Conservation (phyloP, 2,888 invertebrate species). For the Entomobrya multifasciata region DNA sequence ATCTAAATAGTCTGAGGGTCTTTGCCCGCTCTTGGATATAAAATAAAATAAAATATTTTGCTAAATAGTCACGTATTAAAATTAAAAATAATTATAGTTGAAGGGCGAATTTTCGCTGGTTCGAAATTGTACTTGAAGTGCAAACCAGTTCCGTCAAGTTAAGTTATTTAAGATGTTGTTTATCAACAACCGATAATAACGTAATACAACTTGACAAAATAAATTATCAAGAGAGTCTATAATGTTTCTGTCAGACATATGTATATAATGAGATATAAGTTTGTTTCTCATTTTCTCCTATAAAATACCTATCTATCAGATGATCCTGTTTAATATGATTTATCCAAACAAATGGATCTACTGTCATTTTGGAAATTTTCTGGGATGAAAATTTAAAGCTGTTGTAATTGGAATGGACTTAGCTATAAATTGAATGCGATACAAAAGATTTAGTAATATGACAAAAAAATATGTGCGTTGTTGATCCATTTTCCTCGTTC, state of each 20-base stretch:
- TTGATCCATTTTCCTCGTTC: not conserved
- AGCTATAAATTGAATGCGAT: conserved; percentile 20
- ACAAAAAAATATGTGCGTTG: not conserved
- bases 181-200: conserved; percentile 31
- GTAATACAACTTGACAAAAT: conserved; percentile 28
- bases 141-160: not conserved
- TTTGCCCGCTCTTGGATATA: not conserved
- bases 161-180: conserved; percentile 27
- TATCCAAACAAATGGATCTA: conserved; percentile 27
- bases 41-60: not conserved
- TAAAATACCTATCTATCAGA: not conserved
- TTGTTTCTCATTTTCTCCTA: too few species aligned
- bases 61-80: not conserved
- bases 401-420: conserved; percentile 7
- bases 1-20: conserved; percentile 20
- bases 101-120: conserved; percentile 10
- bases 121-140: conserved; percentile 2
- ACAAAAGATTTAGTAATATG: too few species aligned
- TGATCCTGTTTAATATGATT: not conserved
- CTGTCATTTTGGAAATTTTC: conserved; percentile 16
- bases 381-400: conserved; percentile 31
- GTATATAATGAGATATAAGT: too few species aligned
- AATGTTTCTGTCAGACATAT: not conserved
- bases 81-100: not conserved
- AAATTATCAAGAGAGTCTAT: conserved; percentile 15